Evolutionary conservation across 2,888 invertebrate genomes (phyloP), one percentile per base, ranked within the genome.

Genomic region (Panopea generosa): DNA sequence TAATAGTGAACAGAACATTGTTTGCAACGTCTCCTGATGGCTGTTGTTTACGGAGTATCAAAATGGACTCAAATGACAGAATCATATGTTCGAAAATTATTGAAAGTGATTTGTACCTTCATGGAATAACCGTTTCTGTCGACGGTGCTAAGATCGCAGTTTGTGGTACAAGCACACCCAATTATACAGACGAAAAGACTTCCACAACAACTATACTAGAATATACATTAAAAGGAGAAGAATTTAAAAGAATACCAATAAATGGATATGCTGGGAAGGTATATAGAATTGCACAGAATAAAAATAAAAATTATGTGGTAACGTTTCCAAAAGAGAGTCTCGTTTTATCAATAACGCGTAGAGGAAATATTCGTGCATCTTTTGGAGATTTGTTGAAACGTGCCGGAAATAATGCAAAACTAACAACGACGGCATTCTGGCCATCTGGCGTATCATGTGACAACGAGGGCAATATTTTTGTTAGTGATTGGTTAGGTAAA

Each of bases 281-380:
- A 0, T 75, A 75, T 24, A 69, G 75, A 61, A 53, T 75, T 24
- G 66, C 69, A 7, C 65, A 75, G 22, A 75, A 66, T 24, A 27
- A 16, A n/a, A 60, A 70, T 26, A 27, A 50, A 2, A 45, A 69
- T 33, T 75, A 70, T 26, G 52, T 65, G 14, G 24, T 75, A n/a
- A 70, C 65, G 11, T 70, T 75, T 43, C 69, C 75, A 26, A 75
- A 75, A 33, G 69, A 70, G 22, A 66, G 75, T 3, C 55, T n/a
- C 18, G 43, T 75, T 38, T 38, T 66, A 3, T 60, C 69, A 16
- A 43, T 70, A 0, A 60, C 60, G 40, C 27, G 24, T 22, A 49
- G n/a, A 7, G 75, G 75, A 9, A 49, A 40, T 22, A 50, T 75
- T 3, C 53, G 29, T 26, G 40, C 40, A 6, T 27, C 43, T 0